Conservation (phyloP, 1,140 invertebrate species). For the Asobara japonica region DNA sequence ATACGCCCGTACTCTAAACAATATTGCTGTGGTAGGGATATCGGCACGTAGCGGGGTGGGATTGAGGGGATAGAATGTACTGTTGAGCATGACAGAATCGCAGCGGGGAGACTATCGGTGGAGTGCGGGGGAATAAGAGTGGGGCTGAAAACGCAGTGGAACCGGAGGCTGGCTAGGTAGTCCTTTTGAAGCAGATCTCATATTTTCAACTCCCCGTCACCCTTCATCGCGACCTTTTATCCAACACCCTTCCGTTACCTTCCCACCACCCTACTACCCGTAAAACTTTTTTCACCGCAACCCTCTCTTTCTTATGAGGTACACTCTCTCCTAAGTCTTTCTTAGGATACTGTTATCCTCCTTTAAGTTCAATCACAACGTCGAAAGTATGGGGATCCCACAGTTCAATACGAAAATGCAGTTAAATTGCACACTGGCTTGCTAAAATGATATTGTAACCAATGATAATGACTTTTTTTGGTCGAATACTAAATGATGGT, state of each 20-base stretch:
- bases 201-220: conserved; percentile 36
- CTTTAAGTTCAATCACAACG: conserved; percentile 62
- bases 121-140: conserved; percentile 31
- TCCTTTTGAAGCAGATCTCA: conserved; percentile 44
- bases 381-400: too few species aligned
- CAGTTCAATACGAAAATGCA: too few species aligned
- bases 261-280: background rate
- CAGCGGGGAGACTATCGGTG: conserved; percentile 29
- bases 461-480: too few species aligned
- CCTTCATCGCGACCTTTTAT: conserved; percentile 23
- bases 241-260: conserved; percentile 24
- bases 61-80: conserved; percentile 24
- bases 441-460: too few species aligned
- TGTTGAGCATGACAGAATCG: conserved; percentile 37
- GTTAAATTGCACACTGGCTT: too few species aligned
- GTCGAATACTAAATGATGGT: too few species aligned
- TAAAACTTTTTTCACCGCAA: background rate
- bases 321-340: conserved; percentile 45
- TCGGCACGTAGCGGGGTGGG: conserved; percentile 36
- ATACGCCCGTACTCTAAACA: conserved; percentile 11
- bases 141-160: conserved; percentile 48
- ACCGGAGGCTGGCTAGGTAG: conserved; percentile 65
- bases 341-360: conserved; percentile 49
- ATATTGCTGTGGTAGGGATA: background rate
- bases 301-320: conserved; percentile 43